Evolutionary conservation across 2,888 invertebrate genomes (phyloP).

Genomic region (Brachypalpus laphriformis): DNA sequence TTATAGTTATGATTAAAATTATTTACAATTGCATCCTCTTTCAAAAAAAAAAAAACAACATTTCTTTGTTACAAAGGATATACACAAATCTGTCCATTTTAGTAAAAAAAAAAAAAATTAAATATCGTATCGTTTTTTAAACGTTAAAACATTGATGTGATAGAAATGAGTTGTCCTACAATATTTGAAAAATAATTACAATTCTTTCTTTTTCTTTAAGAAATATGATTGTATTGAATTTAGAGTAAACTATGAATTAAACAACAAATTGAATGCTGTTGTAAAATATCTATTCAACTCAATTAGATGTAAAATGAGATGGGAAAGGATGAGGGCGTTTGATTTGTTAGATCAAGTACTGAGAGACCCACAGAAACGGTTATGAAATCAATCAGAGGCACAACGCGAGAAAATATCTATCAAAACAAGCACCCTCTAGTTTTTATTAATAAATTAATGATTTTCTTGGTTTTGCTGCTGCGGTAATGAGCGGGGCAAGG

Average conservation of each 20-base stretch:
- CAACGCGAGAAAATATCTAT: not conserved
- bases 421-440: not conserved
- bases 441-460: not conserved
- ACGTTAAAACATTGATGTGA: not conserved
- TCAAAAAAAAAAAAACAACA: not conserved
- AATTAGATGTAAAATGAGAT: not conserved
- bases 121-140: not conserved
- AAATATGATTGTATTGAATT: slow-evolving; percentile 14
- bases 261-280: not conserved
- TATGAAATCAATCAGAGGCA: not conserved
- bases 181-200: not conserved
- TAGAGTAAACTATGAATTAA: not conserved
- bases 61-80: slow-evolving; percentile 18
- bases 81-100: not conserved
- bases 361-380: not conserved
- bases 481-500: not conserved
- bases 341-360: not conserved
- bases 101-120: not conserved
- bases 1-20: slow-evolving; percentile 15
- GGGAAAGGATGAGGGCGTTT: not conserved
- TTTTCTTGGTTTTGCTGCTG: not conserved
- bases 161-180: not conserved
- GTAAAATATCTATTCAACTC: not conserved
- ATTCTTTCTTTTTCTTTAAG: not conserved
- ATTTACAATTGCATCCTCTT: slow-evolving; percentile 45